Percentiles rank a stretch among this genome's conserved stretches.
phyloP scores from a whole-genome alignment of 2,888 invertebrate species.

The Pogonocherus hispidulus region DNA sequence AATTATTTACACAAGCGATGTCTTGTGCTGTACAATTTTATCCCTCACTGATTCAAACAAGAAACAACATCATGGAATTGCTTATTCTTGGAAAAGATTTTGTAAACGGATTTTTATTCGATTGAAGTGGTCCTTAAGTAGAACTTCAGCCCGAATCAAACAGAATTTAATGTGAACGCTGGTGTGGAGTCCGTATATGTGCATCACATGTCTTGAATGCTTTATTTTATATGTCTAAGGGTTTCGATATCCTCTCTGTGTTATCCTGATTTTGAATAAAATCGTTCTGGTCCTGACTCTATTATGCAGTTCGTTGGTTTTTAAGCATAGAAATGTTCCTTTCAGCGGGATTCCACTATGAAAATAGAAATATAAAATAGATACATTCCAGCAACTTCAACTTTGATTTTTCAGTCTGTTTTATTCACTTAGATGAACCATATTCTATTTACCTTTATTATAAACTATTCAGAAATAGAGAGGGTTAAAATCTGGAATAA shows the following conservation, averaged over 20 bases:
- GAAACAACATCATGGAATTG: background rate
- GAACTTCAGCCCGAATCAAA: background rate
- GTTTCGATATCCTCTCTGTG: slow-evolving; percentile 19
- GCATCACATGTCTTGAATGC: slow-evolving; percentile 19
- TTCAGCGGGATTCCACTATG: slow-evolving; percentile 4
- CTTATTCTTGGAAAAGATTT: background rate
- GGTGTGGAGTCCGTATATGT: slow-evolving; percentile 21
- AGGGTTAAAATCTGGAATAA: no score
- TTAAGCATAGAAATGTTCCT: slow-evolving; percentile 19
- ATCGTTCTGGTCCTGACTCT: slow-evolving; percentile 29
- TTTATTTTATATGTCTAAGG: slow-evolving; percentile 18
- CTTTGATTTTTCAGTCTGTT: background rate
- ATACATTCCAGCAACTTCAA: background rate
- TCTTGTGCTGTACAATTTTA: no score
- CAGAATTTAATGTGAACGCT: slow-evolving; percentile 11
- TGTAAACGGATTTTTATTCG: background rate
- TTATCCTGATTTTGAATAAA: slow-evolving; percentile 24
- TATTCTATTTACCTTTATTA: no score
- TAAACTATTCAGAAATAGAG: no score
- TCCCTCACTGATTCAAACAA: background rate
- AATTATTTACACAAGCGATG: no score
- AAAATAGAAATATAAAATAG: slow-evolving; percentile 10
- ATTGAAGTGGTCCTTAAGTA: background rate
- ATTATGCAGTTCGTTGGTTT: slow-evolving; percentile 31
- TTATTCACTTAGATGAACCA: no score